Conservation (phyloP, 2,888 invertebrate species). For the Habrosyne pyritoides region DNA sequence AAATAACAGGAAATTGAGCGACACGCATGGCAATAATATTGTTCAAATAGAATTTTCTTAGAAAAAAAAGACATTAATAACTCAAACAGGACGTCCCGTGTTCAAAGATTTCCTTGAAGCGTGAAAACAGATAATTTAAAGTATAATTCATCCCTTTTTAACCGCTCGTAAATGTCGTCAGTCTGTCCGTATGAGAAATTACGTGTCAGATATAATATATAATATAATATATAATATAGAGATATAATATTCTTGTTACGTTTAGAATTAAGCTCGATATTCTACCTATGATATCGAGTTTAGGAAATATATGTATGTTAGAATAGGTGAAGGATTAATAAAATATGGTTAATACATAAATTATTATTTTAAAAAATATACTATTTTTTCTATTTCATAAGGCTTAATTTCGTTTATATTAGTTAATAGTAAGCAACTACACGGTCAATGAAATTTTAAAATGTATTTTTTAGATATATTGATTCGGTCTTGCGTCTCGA, state of each 20-base stretch:
- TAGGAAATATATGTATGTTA: too few species aligned
- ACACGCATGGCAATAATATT: background rate
- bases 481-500: too few species aligned
- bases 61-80: conserved; percentile 22
- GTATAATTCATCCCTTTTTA: conserved; percentile 24
- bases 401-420: too few species aligned
- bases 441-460: too few species aligned
- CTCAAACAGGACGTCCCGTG: conserved; percentile 18
- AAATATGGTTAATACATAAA: too few species aligned
- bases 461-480: too few species aligned
- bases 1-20: conserved; percentile 2
- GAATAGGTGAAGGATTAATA: too few species aligned
- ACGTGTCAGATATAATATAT: conserved; percentile 7
- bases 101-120: conserved; percentile 32
- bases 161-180: conserved; percentile 19
- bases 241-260: background rate
- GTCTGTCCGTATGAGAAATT: conserved; percentile 9
- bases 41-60: background rate
- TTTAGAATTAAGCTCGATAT: background rate
- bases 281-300: too few species aligned
- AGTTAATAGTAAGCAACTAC: too few species aligned
- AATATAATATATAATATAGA: too few species aligned
- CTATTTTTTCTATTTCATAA: too few species aligned
- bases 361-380: too few species aligned
- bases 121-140: conserved; percentile 10